These are phyloP conservation scores for Candidula unifasciata DNA, from an alignment of 2,888 invertebrate genomes.

Conservation along the genomic window DNA sequence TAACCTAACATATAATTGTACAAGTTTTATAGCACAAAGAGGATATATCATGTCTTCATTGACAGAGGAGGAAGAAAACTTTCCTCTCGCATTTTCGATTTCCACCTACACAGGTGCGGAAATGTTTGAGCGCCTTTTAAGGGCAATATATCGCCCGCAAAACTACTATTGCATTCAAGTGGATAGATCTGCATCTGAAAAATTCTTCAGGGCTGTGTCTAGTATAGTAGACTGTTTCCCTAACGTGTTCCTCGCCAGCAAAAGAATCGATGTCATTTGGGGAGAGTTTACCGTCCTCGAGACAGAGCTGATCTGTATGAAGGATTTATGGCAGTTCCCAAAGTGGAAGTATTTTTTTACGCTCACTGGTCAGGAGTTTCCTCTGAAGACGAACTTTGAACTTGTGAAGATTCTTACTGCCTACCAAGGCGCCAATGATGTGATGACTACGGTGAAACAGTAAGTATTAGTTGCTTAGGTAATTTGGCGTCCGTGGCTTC, in stretches of 20 bases:
- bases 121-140: slow-evolving; percentile 38
- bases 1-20: slow-evolving; percentile 14
- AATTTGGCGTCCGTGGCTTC: neutral
- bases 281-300: slow-evolving; percentile 35
- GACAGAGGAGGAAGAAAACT: slow-evolving; percentile 34
- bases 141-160: slow-evolving; percentile 40
- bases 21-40: neutral
- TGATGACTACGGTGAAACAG: slow-evolving; percentile 52
- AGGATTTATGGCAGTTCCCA: slow-evolving; percentile 21
- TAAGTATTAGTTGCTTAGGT: too few relatives aligned
- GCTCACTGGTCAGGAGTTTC: slow-evolving; percentile 73
- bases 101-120: slow-evolving; percentile 22
- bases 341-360: slow-evolving; percentile 66
- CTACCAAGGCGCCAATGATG: slow-evolving; percentile 71
- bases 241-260: slow-evolving; percentile 20
- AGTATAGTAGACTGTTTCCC: slow-evolving; percentile 30
- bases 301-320: slow-evolving; percentile 45
- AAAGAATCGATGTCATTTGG: slow-evolving; percentile 32
- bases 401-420: slow-evolving; percentile 68
- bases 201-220: slow-evolving; percentile 16
- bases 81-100: slow-evolving; percentile 33
- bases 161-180: slow-evolving; percentile 45
- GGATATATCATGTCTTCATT: slow-evolving; percentile 38
- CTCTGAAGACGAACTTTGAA: slow-evolving; percentile 72
- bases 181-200: neutral